Evolutionary conservation across 2,888 invertebrate species (phyloP).

Genomic region (Chrysopilus asiliformis): DNA sequence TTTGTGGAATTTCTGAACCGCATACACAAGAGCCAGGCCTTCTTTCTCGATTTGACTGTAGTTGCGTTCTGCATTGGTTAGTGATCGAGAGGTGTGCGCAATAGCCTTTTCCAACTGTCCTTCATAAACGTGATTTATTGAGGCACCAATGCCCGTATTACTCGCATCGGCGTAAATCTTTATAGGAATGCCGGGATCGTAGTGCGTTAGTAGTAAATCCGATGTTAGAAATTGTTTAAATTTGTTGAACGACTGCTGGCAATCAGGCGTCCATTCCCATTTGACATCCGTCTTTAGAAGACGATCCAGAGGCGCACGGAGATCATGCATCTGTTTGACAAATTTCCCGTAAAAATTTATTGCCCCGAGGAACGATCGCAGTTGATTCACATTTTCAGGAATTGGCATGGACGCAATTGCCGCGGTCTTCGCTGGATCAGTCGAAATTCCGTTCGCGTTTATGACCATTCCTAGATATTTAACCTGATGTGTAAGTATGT

Average conservation of each 20-base stretch:
- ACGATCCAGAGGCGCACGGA: neutral
- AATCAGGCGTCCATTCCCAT: neutral
- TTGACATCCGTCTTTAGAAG: neutral
- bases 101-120: conserved; percentile 22
- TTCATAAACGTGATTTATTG: conserved; percentile 14
- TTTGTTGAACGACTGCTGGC: neutral
- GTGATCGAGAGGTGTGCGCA: conserved; percentile 21
- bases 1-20: conserved; percentile 22
- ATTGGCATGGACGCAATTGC: neutral
- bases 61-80: conserved; percentile 21
- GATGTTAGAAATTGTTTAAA: conserved; percentile 7
- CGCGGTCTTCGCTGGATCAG: neutral
- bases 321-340: conserved; percentile 2
- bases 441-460: neutral
- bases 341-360: conserved; percentile 12
- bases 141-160: conserved; percentile 14
- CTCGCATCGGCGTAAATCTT: conserved; percentile 16
- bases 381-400: conserved; percentile 13
- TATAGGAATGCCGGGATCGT: conserved; percentile 13
- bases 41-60: conserved; percentile 27
- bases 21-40: conserved; percentile 22
- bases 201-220: conserved; percentile 13
- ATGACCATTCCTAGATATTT: conserved; percentile 13
- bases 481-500: conserved; percentile 7
- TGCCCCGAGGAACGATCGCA: conserved; percentile 14